These are phyloP conservation scores for Tenthredo notha DNA, from an alignment of 2,888 invertebrate genomes.

Conservation along the genomic window DNA sequence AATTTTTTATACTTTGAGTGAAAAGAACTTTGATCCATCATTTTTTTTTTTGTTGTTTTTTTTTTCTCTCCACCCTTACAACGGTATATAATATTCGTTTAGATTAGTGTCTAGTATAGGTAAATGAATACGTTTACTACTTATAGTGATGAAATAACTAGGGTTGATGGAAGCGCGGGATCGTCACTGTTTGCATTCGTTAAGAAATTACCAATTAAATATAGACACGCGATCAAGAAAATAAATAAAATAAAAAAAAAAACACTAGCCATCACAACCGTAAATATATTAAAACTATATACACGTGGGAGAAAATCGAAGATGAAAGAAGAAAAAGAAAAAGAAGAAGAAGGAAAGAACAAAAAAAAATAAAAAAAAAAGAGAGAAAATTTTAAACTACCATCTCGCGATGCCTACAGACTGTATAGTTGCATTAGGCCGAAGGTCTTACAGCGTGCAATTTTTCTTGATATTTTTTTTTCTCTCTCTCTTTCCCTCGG, in stretches of 20 bases:
- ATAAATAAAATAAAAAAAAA: background rate
- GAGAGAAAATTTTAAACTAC: background rate
- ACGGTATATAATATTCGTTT: background rate
- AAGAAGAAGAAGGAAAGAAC: background rate
- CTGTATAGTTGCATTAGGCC: conserved; percentile 30
- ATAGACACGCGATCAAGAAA: background rate
- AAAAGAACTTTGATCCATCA: background rate
- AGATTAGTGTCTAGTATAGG: background rate
- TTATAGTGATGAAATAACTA: background rate
- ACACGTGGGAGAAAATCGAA: conserved; percentile 9
- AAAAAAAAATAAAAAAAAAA: background rate
- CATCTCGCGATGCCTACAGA: conserved; percentile 29
- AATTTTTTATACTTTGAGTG: background rate
- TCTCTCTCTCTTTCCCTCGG: background rate
- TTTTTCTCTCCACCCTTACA: background rate
- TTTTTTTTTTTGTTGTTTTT: too few species aligned
- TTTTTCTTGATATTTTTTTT: conserved; percentile 23
- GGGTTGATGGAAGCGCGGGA: background rate
- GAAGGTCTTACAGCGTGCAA: conserved; percentile 41
- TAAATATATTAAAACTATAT: background rate
- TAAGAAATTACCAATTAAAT: conserved; percentile 16
- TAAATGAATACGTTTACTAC: background rate
- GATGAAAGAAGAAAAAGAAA: background rate
- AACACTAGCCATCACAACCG: background rate
- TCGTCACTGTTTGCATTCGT: conserved; percentile 22